Conservation (phyloP, 2,113 vertebrate genomes). For the Erinaceus europaeus region DNA sequence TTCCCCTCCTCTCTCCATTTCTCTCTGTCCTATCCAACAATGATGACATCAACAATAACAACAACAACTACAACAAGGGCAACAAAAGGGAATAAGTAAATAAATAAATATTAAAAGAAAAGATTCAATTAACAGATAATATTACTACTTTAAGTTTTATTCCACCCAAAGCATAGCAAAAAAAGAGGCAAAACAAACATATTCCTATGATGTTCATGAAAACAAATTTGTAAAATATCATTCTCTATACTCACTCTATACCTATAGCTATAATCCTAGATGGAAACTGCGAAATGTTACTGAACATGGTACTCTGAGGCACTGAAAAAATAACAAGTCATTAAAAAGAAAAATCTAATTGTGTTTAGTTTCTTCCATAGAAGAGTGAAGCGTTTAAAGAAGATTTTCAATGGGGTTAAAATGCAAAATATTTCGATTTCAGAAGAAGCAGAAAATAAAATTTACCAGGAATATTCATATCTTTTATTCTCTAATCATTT, state of each 20-base stretch:
- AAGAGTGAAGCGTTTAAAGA: background rate
- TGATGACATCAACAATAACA: too few relatives aligned
- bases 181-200: background rate
- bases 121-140: background rate
- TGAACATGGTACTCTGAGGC: background rate
- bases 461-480: background rate
- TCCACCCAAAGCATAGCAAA: background rate
- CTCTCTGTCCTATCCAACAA: too few relatives aligned
- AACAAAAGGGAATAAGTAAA: too few relatives aligned
- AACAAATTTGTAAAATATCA: background rate
- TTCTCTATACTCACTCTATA: background rate
- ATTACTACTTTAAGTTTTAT: background rate
- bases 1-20: too few relatives aligned
- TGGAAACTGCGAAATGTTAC: background rate
- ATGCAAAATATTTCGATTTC: constrained; percentile 1
- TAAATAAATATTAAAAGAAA: too few relatives aligned
- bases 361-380: background rate
- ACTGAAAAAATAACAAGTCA: background rate
- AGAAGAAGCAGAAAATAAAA: constrained; percentile 4
- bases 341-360: constrained; percentile 2
- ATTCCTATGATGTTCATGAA: background rate
- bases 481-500: background rate
- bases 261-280: background rate
- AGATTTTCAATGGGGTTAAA: background rate
- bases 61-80: too few relatives aligned